These are phyloP conservation scores for Python bivittatus DNA, from an alignment of 2,113 vertebrate species.

Conservation along the genomic window DNA sequence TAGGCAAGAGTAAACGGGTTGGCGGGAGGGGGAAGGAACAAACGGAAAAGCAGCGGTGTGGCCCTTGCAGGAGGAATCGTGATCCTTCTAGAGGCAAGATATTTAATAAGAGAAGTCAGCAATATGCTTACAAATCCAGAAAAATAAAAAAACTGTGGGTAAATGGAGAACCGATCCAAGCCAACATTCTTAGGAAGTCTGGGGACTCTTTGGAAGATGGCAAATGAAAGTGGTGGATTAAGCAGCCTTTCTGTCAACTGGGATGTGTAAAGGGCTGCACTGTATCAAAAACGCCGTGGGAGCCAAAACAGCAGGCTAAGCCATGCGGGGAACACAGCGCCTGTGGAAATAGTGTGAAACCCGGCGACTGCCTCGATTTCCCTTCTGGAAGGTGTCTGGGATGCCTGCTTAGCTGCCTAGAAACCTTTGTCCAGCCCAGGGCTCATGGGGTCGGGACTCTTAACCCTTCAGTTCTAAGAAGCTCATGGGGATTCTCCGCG, in stretches of 20 bases:
- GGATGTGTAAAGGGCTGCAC: not conserved
- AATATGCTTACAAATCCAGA: not conserved
- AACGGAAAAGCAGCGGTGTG: not conserved
- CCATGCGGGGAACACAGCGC: not conserved
- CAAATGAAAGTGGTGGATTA: not conserved
- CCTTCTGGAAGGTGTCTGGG: not conserved
- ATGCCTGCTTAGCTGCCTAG: not conserved
- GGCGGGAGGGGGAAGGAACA: not conserved
- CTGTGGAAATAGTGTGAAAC: not conserved
- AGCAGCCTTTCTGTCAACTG: not conserved
- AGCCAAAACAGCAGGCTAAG: not conserved
- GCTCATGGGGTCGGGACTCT: not conserved
- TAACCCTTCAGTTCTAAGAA: not conserved
- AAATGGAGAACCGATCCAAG: not conserved
- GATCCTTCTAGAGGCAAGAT: not conserved
- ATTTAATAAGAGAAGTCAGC: not conserved
- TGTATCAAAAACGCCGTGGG: not conserved
- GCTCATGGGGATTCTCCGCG: too few relatives aligned
- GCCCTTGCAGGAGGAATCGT: not conserved
- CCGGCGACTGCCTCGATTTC: not conserved
- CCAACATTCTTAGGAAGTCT: not conserved
- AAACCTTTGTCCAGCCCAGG: not conserved
- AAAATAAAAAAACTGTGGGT: not conserved
- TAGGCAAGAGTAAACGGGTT: not conserved
- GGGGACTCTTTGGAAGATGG: not conserved